These are phyloP conservation scores for Parochlus steinenii DNA, from an alignment of 2,888 invertebrate species.

Conservation along the genomic window DNA sequence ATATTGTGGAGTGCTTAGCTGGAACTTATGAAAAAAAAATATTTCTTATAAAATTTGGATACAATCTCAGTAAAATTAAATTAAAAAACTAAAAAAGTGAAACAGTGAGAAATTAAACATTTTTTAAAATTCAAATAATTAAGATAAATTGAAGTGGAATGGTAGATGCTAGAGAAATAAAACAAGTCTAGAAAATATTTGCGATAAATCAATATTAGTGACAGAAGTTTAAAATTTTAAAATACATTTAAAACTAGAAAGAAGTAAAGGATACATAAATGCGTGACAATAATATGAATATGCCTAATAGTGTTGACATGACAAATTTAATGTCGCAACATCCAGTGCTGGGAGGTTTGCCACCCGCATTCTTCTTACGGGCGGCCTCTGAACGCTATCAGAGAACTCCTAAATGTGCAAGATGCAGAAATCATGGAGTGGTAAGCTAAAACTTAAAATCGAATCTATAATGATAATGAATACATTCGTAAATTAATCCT, in stretches of 20 bases:
- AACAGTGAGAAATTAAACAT: too few species aligned
- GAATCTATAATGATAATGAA: too few species aligned
- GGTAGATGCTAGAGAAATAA: neutral
- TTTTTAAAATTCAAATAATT: neutral
- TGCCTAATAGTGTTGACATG: conserved; percentile 74
- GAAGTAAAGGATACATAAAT: conserved; percentile 8
- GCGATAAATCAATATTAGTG: neutral
- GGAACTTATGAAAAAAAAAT: too few species aligned
- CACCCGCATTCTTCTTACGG: conserved; percentile 73
- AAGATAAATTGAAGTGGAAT: neutral
- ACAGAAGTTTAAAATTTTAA: conserved; percentile 3
- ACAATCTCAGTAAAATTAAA: too few species aligned
- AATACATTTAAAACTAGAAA: neutral
- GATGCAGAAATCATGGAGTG: conserved; percentile 94
- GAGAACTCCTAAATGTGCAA: conserved; percentile 91
- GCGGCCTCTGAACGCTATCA: conserved; percentile 87
- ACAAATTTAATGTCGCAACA: conserved; percentile 72
- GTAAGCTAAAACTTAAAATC: conserved; percentile 56
- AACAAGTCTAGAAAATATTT: neutral
- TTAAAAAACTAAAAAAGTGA: too few species aligned
- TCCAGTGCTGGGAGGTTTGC: conserved; percentile 63
- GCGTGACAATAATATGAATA: conserved; percentile 45
- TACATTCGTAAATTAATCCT: too few species aligned
- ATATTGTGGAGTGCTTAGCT: too few species aligned
- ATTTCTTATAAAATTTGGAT: too few species aligned